Percentiles rank a stretch among this genome's conserved stretches.
Conservation (phyloP, 2,113 vertebrate genomes). For the Brevimyrus niger region DNA sequence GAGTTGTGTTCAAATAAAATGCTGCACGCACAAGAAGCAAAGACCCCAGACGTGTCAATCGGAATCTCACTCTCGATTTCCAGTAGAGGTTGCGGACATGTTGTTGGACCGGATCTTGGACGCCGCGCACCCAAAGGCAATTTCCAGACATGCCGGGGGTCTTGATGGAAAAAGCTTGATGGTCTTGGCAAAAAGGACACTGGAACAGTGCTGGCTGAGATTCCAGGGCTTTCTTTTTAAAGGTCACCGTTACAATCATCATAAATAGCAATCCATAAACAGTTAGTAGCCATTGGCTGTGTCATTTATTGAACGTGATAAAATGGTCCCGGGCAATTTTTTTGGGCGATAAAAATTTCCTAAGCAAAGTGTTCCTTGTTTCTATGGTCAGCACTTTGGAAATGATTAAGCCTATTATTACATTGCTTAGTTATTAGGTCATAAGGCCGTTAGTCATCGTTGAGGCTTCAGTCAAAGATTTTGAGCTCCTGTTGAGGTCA, state of each 20-base stretch:
- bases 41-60: background rate
- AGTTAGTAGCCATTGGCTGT: background rate
- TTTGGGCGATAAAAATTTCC: background rate
- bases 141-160: background rate
- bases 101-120: background rate
- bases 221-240: background rate
- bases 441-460: background rate
- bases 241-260: background rate
- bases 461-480: background rate
- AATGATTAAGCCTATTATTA: background rate
- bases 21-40: background rate
- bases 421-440: background rate
- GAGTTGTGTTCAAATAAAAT: background rate
- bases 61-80: background rate
- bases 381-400: background rate
- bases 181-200: background rate
- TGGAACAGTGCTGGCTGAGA: background rate
- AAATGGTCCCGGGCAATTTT: background rate
- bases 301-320: background rate
- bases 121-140: background rate
- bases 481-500: background rate
- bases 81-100: background rate
- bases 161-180: background rate
- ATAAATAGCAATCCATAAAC: background rate
- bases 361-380: conserved; percentile 10